These are phyloP conservation scores for Anthophora plumipes DNA, from an alignment of 2,888 invertebrate species.

Conservation along the genomic window DNA sequence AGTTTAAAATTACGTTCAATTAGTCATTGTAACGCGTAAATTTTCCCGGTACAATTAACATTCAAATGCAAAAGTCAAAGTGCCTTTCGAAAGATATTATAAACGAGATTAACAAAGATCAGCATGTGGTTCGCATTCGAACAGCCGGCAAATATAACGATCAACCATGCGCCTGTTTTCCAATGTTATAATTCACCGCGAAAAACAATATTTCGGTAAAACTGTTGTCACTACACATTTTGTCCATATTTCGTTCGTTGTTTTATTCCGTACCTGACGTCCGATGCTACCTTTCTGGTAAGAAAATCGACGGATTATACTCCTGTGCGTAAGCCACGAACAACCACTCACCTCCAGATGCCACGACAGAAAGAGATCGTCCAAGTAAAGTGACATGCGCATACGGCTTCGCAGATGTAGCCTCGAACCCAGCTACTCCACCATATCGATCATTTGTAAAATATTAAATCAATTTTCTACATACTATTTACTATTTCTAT, in stretches of 20 bases:
- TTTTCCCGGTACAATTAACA: not conserved
- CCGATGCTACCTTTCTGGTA: slow-evolving; percentile 72
- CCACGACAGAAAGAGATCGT: slow-evolving; percentile 84
- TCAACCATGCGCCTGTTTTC: slow-evolving; percentile 65
- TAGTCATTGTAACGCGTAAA: not conserved
- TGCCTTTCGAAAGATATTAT: not conserved
- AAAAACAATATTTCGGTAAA: slow-evolving; percentile 58
- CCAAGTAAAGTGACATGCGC: slow-evolving; percentile 82
- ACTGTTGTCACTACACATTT: slow-evolving; percentile 77
- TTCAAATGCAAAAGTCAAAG: not conserved
- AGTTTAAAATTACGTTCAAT: not conserved
- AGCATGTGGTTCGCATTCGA: slow-evolving; percentile 56
- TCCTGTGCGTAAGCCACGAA: slow-evolving; percentile 68
- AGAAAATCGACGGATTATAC: slow-evolving; percentile 77
- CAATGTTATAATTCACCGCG: slow-evolving; percentile 53
- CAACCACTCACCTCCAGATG: slow-evolving; percentile 84
- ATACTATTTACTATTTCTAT: slow-evolving; percentile 3
- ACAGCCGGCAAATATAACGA: slow-evolving; percentile 58
- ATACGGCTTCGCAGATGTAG: slow-evolving; percentile 74
- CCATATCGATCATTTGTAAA: slow-evolving; percentile 71
- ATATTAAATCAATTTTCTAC: not conserved
- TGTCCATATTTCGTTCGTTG: slow-evolving; percentile 56
- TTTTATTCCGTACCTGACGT: slow-evolving; percentile 77
- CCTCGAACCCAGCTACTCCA: slow-evolving; percentile 74
- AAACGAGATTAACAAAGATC: slow-evolving; percentile 17